Base-by-base conservation (phyloP, 2,888 invertebrate species). In the Coronaproctus castanopsis region DNA sequence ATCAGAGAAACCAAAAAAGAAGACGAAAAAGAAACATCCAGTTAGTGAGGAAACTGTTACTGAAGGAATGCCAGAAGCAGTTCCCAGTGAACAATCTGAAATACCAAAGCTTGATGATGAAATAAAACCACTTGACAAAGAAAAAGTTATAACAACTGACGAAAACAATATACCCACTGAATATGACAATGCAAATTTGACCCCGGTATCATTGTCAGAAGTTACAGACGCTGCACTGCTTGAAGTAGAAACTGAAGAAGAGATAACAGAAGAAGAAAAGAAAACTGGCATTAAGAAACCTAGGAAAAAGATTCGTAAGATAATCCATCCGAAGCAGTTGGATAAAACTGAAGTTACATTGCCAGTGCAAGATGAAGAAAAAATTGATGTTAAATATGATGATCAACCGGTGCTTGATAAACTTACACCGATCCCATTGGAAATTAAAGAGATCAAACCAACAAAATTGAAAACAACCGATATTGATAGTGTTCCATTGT, bases 401-500 rank as follows among this genome's bases (percentile, higher is more conserved):
- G 22, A 54, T 14, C 10, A 54, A 54, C 3, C 54, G 8, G 5
- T 19, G 52, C 14, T 49, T 60, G 63, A 59, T 51, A 57, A 20
- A 57, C 23, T 58, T 18, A 58, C 54, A 54, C 54, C 58, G 8
- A 54, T 58, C 14, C 54, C 58, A 22, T 14, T 58, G 1, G 54
- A 58, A 48, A 8, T 49, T 52, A 57, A 52, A 61, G 58, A 62
- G 58, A 57, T 57, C 55, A 1, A 51, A 5, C 50, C 57, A 2
- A 19, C 21, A 1, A 24, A 57, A 63, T 61, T 62, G 58, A 76
- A 79, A 68, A 73, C 80, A 1, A 78, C 76, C 36, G 78, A 80
- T 69, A 66, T 81, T 21, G 64, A 74, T 60, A 72, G 71, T 63
- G 73, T 76, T 14, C 79, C 83, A 1, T 77, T 78, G 61, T 79